Conservation (phyloP, 2,797 vertebrate species). For the Bryconaethiops microstoma region DNA sequence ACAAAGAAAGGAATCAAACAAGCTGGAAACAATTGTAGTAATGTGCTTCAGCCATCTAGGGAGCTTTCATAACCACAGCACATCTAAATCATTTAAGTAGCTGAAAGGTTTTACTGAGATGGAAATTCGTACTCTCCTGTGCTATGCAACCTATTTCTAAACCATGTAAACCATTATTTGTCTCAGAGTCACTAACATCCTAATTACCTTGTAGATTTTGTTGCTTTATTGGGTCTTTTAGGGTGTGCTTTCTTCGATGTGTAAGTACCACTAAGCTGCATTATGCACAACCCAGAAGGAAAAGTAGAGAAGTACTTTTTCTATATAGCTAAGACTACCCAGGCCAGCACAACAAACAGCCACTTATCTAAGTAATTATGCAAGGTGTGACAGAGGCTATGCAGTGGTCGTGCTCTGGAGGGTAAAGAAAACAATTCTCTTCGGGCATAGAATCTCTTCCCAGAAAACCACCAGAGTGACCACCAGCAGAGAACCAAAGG, state of each 20-base stretch:
- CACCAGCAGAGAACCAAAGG: background rate
- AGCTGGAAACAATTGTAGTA: background rate
- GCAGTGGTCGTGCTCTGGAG: background rate
- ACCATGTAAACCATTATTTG: background rate
- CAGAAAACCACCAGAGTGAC: background rate
- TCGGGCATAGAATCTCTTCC: background rate
- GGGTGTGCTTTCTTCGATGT: background rate
- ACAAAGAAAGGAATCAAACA: background rate
- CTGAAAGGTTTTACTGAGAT: background rate
- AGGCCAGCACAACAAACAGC: background rate
- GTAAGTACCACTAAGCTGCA: constrained; percentile 2
- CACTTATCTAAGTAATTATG: constrained; percentile 18
- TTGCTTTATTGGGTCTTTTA: background rate
- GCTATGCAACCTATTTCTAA: background rate
- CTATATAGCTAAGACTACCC: background rate
- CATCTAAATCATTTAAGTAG: background rate
- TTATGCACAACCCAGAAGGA: background rate
- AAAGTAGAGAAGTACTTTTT: background rate
- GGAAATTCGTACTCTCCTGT: background rate
- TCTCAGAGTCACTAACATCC: background rate
- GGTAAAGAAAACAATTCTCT: background rate
- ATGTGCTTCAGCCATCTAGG: background rate
- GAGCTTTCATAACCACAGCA: background rate
- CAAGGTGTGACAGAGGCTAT: background rate
- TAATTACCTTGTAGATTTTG: background rate